Base-by-base conservation (phyloP, 2,113 vertebrate species). In the Leucosticte australis region DNA sequence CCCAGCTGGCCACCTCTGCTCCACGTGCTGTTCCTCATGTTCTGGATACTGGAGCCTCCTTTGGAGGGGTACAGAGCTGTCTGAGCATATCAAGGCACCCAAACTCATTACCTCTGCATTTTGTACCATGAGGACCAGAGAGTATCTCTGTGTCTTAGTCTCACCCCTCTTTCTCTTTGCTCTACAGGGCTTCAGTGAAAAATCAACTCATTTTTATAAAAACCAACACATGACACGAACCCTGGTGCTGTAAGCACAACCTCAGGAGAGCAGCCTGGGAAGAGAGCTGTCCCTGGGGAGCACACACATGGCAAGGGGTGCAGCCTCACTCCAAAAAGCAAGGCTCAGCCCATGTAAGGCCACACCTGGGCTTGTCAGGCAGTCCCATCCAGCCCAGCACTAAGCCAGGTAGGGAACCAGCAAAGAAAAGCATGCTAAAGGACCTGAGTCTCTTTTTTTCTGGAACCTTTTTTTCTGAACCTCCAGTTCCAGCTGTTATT, bases 301-400 rank as follows among this genome's bases (percentile, higher is more conserved):
- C 11, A 12, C 44, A n/a, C 12, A 30, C 26, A 19, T 49, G 65
- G 27, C 9, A n/a, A 24, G 53, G 53, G 28, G 23, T 41, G 24
- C 0, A 1, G 41, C 44, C 44, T 68, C 21, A 1, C 15, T 52
- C 24, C 33, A 33, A 39, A 52, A 2, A 57, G 53, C n/a, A 23
- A 80, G 31, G 59, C 62, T 83, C 70, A 77, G 80, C 24, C 22
- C 18, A 2, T 28, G 37, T 9, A 15, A 59, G 15, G 13, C 33
- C 75, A 11, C 6, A 42, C 39, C 35, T 56, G 26, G 50, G 59
- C 68, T n/a, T 50, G 31, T 46, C 82, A 83, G 46, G 60, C 46
- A 85, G 37, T 22, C 50, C 62, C 68, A 69, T 33, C 63, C 79
- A 88, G 50, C 46, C 42, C 55, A 62, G 85, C 59, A 55, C 26